These are phyloP conservation scores for Mimas tiliae DNA, from an alignment of 2,888 invertebrate genomes.

Conservation along the genomic window DNA sequence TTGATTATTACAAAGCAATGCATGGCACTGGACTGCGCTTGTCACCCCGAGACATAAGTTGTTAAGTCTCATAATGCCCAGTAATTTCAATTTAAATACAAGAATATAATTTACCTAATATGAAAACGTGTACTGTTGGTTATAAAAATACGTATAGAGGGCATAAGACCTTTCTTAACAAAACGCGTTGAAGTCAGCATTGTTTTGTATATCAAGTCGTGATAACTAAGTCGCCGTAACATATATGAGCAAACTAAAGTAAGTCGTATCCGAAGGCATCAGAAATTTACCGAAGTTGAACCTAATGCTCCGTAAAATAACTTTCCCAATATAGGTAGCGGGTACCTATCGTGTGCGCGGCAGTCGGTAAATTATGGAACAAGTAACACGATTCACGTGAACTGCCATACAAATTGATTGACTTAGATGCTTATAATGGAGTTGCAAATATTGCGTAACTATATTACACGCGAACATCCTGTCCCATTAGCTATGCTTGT, in stretches of 20 bases:
- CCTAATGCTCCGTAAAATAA: conserved; percentile 25
- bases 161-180: too few species aligned
- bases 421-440: not conserved
- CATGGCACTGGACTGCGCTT: too few species aligned
- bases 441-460: not conserved
- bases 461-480: not conserved
- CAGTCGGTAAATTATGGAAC: conserved; percentile 9
- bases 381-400: not conserved
- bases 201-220: too few species aligned
- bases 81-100: too few species aligned
- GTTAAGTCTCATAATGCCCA: too few species aligned
- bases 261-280: not conserved
- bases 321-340: not conserved
- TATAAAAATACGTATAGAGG: too few species aligned
- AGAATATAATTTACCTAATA: too few species aligned
- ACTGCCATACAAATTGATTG: not conserved
- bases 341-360: not conserved
- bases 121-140: too few species aligned
- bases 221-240: not conserved
- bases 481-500: not conserved
- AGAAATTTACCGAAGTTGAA: conserved; percentile 20
- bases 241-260: not conserved
- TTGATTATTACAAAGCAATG: too few species aligned
- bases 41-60: too few species aligned
- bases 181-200: too few species aligned